A percentile compares a stretch with the other conserved stretches of the same genome.
These are phyloP conservation scores for Pteropus alecto DNA, from an alignment of 2,113 vertebrate species.

Conservation along the genomic window DNA sequence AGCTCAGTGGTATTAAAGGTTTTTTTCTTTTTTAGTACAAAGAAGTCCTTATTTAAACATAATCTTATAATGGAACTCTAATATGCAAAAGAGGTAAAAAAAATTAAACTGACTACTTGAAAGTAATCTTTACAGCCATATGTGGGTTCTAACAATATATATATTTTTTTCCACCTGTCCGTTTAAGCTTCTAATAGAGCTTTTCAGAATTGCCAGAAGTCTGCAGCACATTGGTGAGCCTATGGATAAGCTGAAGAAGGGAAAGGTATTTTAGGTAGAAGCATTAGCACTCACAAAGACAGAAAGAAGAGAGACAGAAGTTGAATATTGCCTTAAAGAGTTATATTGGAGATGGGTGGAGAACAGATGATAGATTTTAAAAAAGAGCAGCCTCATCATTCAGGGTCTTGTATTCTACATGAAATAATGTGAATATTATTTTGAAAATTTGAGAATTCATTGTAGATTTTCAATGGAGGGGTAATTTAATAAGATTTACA, in stretches of 20 bases:
- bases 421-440: neutral
- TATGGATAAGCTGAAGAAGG: neutral
- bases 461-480: neutral
- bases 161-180: neutral
- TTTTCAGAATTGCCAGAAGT: neutral
- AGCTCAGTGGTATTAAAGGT: neutral
- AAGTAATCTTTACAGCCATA: neutral
- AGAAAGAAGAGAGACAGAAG: neutral
- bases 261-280: neutral
- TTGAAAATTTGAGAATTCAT: neutral
- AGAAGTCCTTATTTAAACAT: neutral
- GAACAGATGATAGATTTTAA: neutral
- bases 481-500: neutral
- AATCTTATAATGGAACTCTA: neutral
- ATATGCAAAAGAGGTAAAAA: neutral
- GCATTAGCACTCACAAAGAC: neutral
- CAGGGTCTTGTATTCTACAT: neutral
- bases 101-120: neutral
- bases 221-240: neutral
- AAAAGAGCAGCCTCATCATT: neutral
- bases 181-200: neutral
- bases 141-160: neutral
- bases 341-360: neutral
- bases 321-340: neutral
- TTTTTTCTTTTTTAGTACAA: neutral